Conservation (phyloP, 2,888 invertebrate species). For the Dascillus cervinus region DNA sequence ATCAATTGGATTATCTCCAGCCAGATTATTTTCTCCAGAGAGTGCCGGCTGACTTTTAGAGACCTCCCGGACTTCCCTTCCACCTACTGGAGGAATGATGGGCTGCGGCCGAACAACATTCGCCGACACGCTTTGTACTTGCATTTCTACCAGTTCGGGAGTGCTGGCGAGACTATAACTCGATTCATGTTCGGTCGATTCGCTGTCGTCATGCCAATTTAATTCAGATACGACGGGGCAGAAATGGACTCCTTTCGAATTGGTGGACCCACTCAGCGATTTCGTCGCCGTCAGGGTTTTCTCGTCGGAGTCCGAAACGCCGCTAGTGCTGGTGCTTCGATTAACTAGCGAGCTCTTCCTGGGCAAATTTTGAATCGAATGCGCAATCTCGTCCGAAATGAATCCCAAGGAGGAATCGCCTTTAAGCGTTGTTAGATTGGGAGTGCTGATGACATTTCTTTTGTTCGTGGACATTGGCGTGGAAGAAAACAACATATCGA, state of each 20-base stretch:
- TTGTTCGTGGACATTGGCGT: conserved; percentile 25
- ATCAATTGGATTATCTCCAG: conserved; percentile 7
- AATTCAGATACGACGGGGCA: conserved; percentile 74
- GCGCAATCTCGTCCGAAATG: conserved; percentile 23
- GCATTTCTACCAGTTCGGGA: conserved; percentile 25
- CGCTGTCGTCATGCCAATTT: conserved; percentile 57
- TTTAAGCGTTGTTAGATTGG: conserved; percentile 45
- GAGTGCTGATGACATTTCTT: conserved; percentile 47
- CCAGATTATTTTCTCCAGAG: conserved; percentile 4
- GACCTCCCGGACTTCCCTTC: too few relatives aligned
- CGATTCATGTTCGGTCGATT: conserved; percentile 30
- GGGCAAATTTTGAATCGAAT: conserved; percentile 55
- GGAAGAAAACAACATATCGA: conserved; percentile 26
- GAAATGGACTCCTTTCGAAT: conserved; percentile 60
- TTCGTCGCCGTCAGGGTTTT: conserved; percentile 30
- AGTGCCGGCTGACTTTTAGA: conserved; percentile 36
- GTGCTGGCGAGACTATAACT: conserved; percentile 34
- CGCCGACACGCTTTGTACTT: conserved; percentile 7
- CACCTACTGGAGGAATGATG: conserved; percentile 15
- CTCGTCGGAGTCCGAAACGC: conserved; percentile 32
- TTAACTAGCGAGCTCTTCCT: conserved; percentile 43
- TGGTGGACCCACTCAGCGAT: conserved; percentile 29
- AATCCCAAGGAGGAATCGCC: conserved; percentile 15
- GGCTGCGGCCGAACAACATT: conserved; percentile 15
- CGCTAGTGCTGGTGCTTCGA: conserved; percentile 37